Percentiles rank a stretch among this genome's conserved stretches.
These are phyloP conservation scores for Gobio occitaniae DNA, from an alignment of 2,797 vertebrate genomes.

Conservation along the genomic window DNA sequence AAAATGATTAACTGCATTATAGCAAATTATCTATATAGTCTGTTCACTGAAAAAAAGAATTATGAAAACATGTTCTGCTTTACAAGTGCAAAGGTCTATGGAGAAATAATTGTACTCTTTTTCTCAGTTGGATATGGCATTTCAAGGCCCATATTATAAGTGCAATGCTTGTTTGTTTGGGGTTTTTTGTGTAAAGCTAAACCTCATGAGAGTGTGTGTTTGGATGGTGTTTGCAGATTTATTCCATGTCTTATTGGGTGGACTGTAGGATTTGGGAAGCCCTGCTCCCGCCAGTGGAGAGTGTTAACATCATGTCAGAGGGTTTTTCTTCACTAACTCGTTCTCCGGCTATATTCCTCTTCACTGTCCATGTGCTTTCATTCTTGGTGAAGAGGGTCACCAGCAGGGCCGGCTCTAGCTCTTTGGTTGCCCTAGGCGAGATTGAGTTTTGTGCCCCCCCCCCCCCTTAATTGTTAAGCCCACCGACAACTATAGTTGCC, in stretches of 20 bases:
- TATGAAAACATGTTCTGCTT: no score
- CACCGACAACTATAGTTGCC: no score
- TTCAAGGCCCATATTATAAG: not conserved
- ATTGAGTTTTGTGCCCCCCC: no score
- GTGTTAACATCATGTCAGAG: not conserved
- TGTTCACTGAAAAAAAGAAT: not conserved
- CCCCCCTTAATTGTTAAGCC: no score
- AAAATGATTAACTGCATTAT: not conserved
- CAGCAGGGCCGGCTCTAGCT: no score
- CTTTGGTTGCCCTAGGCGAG: no score
- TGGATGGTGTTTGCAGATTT: no score
- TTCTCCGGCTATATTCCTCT: constrained; percentile 66
- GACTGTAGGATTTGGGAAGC: not conserved
- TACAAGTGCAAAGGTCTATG: rapidly evolving
- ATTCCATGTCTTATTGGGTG: no score
- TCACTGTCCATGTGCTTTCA: constrained; percentile 61
- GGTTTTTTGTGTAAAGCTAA: not conserved
- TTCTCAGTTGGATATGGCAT: not conserved
- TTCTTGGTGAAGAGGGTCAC: constrained; percentile 75
- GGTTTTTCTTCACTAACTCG: constrained; percentile 72
- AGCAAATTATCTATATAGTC: not conserved
- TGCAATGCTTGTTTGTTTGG: not conserved
- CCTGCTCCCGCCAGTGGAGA: not conserved
- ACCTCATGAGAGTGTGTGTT: not conserved
- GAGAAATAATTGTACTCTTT: no score